Conservation (phyloP, 2,888 invertebrate species). For the Hirtodrosophila duncani region DNA sequence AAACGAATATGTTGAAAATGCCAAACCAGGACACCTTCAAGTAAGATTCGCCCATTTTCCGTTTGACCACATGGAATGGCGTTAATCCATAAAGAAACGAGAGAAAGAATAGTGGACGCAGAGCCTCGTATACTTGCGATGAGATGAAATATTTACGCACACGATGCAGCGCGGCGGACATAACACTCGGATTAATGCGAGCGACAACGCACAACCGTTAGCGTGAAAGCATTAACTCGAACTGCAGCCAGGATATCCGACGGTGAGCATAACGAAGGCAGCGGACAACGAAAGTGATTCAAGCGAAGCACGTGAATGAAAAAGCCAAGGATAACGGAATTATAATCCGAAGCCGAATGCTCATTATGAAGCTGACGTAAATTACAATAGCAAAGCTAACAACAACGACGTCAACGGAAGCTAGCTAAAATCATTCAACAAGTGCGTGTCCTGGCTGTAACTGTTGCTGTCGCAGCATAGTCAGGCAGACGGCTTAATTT, state of each 20-base stretch:
- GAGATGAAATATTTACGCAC: constrained; percentile 73
- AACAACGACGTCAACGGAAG: constrained; percentile 13
- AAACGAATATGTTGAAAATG: constrained; percentile 59
- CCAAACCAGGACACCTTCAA: constrained; percentile 62
- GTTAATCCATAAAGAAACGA: constrained; percentile 75
- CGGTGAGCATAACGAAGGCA: constrained; percentile 14
- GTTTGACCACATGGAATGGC: constrained; percentile 71
- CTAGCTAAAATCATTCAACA: background rate
- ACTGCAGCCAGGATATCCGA: constrained; percentile 42
- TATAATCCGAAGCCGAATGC: constrained; percentile 20
- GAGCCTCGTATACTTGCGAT: constrained; percentile 74
- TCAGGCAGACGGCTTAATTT: constrained; percentile 4
- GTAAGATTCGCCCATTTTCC: constrained; percentile 63
- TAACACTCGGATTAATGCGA: constrained; percentile 9
- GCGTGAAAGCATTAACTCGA: constrained; percentile 34
- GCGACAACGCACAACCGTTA: constrained; percentile 38
- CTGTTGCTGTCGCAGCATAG: constrained; percentile 8
- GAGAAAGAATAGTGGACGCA: constrained; percentile 71
- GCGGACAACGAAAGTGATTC: constrained; percentile 21
- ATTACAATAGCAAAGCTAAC: constrained; percentile 17
- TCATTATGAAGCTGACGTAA: constrained; percentile 49
- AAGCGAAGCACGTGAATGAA: constrained; percentile 14
- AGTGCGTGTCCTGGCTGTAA: background rate
- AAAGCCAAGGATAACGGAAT: background rate
- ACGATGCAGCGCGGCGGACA: constrained; percentile 52